phyloP scores from a whole-genome alignment of 2,888 invertebrate species.

The Cactoblastis cactorum region DNA sequence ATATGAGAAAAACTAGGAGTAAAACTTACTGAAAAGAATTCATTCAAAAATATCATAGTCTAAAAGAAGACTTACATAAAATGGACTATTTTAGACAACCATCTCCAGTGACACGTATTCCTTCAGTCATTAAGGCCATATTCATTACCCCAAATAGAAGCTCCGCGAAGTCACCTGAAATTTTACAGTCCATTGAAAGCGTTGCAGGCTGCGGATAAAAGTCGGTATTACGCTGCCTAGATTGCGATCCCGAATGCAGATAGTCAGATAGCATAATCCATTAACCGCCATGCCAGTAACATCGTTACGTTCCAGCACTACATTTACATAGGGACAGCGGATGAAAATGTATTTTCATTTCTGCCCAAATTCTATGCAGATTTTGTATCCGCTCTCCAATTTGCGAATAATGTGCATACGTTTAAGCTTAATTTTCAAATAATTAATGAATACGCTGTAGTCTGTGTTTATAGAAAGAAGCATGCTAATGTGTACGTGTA shows the following conservation, averaged over 20 bases:
- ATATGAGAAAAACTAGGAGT: no score
- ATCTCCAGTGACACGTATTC: constrained; percentile 11
- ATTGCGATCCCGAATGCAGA: constrained; percentile 37
- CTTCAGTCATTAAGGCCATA: constrained; percentile 26
- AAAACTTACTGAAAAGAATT: no score
- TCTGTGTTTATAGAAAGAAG: not conserved
- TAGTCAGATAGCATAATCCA: constrained; percentile 52
- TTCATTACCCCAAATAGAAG: constrained; percentile 36
- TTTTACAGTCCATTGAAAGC: constrained; percentile 39
- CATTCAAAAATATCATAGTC: not conserved
- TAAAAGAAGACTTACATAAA: not conserved
- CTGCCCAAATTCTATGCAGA: constrained; percentile 51
- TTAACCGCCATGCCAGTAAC: constrained; percentile 51
- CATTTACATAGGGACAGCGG: constrained; percentile 58
- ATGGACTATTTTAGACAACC: not conserved
- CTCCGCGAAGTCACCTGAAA: constrained; percentile 32
- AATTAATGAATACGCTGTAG: no score
- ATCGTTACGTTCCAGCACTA: constrained; percentile 52
- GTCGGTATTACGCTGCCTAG: constrained; percentile 23
- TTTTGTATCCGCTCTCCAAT: constrained; percentile 27
- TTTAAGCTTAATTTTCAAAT: not conserved
- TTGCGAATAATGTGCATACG: constrained; percentile 16
- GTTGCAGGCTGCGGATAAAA: constrained; percentile 25
- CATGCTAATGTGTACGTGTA: not conserved
- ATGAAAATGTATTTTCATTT: constrained; percentile 55